These are phyloP conservation scores for Trialeurodes vaporariorum DNA, from an alignment of 1,140 invertebrate species.

Conservation along the genomic window DNA sequence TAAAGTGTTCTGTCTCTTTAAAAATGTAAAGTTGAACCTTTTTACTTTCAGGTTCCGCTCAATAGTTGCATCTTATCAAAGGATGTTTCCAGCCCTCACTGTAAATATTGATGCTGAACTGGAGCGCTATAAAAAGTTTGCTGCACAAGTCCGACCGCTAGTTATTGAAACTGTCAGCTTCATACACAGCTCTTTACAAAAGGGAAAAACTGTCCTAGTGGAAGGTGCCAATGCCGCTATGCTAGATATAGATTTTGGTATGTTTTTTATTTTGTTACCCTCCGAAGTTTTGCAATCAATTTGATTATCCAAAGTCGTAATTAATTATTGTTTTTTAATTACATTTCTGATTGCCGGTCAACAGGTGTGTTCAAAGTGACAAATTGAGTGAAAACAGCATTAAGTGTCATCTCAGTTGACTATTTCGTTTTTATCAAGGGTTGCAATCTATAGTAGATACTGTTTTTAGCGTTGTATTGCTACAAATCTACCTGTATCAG, in stretches of 20 bases:
- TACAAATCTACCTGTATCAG: too few relatives aligned
- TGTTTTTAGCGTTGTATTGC: too few relatives aligned
- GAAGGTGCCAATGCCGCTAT: slow-evolving; percentile 85
- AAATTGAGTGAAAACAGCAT: too few relatives aligned
- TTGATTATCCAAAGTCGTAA: not conserved
- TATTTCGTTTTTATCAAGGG: too few relatives aligned
- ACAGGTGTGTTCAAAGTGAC: too few relatives aligned
- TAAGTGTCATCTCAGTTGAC: too few relatives aligned
- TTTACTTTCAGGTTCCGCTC: slow-evolving; percentile 53
- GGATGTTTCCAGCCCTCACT: slow-evolving; percentile 74
- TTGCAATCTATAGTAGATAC: too few relatives aligned
- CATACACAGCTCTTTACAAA: slow-evolving; percentile 16
- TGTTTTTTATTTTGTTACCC: slow-evolving; percentile 15
- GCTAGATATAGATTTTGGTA: slow-evolving; percentile 94
- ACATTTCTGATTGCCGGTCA: too few relatives aligned
- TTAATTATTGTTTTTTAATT: not conserved
- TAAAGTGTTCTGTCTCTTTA: too few relatives aligned
- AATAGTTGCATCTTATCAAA: slow-evolving; percentile 68
- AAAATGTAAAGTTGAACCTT: too few relatives aligned
- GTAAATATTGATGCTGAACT: slow-evolving; percentile 80
- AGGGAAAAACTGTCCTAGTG: not conserved
- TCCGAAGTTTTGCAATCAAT: not conserved
- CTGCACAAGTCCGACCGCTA: slow-evolving; percentile 68
- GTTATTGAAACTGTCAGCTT: slow-evolving; percentile 86
- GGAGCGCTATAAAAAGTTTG: slow-evolving; percentile 63